Percentiles rank a stretch among this genome's conserved stretches.
phyloP scores from a whole-genome alignment of 2,888 invertebrate genomes.

The Melieria picta region DNA sequence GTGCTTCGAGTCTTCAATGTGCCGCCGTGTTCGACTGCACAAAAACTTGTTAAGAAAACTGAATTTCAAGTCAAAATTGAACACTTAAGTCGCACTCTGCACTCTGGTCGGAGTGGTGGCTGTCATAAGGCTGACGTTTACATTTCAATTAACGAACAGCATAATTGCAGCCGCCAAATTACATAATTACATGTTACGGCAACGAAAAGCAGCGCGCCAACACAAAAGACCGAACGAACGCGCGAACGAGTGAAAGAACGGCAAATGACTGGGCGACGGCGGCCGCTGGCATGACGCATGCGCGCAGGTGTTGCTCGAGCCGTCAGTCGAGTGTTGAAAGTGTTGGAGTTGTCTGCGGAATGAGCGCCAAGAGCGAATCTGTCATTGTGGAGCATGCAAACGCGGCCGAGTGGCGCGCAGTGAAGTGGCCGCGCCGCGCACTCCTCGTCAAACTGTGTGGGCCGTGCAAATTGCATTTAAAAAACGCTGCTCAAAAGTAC shows the following conservation, averaged over 20 bases:
- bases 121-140: constrained; percentile 59
- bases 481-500: too few relatives aligned
- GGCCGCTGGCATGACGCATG: constrained; percentile 23
- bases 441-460: too few relatives aligned
- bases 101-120: background rate
- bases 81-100: too few relatives aligned
- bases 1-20: too few relatives aligned
- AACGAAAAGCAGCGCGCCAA: background rate
- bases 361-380: constrained; percentile 1
- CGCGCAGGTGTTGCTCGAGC: constrained; percentile 34
- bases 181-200: constrained; percentile 52
- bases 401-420: too few relatives aligned
- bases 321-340: background rate
- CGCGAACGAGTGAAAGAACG: background rate
- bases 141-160: constrained; percentile 60
- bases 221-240: background rate
- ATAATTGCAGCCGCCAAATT: constrained; percentile 59
- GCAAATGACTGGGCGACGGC: background rate
- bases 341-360: background rate
- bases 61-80: too few relatives aligned
- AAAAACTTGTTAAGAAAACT: too few relatives aligned
- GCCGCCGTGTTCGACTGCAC: too few relatives aligned
- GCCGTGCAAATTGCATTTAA: too few relatives aligned
- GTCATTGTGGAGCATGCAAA: background rate
- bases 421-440: too few relatives aligned